Evolutionary conservation across 2,888 invertebrate genomes (phyloP).

Genomic region (Epinotia brunnichana): DNA sequence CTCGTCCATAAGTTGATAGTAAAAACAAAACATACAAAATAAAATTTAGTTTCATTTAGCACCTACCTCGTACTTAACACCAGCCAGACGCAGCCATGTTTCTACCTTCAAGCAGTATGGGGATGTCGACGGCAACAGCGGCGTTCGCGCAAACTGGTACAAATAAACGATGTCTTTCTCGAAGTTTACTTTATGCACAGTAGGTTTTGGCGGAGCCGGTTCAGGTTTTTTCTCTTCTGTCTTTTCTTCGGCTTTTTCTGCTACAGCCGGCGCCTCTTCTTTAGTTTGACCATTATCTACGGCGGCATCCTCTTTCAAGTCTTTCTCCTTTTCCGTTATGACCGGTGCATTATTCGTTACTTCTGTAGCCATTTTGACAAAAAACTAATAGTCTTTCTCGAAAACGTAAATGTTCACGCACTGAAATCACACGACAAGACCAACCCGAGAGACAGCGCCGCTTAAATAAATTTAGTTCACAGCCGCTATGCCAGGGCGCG

Average conservation of each 20-base stretch:
- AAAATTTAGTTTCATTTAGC: conserved; percentile 8
- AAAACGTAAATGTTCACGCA: conserved; percentile 54
- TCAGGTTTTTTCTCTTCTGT: conserved; percentile 84
- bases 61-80: conserved; percentile 96
- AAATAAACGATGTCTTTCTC: conserved; percentile 97
- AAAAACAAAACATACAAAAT: conserved; percentile 16
- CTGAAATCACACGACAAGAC: conserved; percentile 51
- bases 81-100: conserved; percentile 96
- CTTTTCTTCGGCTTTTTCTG: conserved; percentile 78
- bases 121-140: conserved; percentile 94
- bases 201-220: conserved; percentile 88
- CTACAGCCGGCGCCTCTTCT: conserved; percentile 72
- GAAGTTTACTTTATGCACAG: conserved; percentile 93
- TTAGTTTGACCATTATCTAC: conserved; percentile 78
- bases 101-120: conserved; percentile 98
- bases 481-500: conserved; percentile 48
- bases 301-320: conserved; percentile 81
- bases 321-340: conserved; percentile 85
- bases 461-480: conserved; percentile 51
- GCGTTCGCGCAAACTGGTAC: conserved; percentile 96
- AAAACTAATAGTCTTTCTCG: conserved; percentile 46
- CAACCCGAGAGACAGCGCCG: conserved; percentile 47
- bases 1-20: background rate
- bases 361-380: conserved; percentile 88
- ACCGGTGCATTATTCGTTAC: conserved; percentile 88